Conservation (phyloP, 2,797 vertebrate species). For the Chanos chanos region DNA sequence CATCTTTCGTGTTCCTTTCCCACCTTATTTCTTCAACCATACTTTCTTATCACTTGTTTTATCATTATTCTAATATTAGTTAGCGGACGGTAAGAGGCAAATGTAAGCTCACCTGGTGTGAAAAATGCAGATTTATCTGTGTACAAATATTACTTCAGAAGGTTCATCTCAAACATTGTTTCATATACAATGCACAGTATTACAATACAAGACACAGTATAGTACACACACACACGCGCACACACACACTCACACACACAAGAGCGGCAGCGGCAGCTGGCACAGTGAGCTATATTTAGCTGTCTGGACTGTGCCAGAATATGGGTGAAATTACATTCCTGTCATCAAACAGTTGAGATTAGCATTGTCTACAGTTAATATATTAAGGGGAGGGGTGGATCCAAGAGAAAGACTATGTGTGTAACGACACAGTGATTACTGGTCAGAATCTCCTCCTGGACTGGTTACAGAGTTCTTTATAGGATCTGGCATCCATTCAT, state of each 20-base stretch:
- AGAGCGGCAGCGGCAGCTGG: constrained; percentile 54
- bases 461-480: background rate
- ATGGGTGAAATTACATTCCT: constrained; percentile 57
- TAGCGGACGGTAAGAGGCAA: too few species aligned
- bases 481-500: background rate
- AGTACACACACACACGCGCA: background rate
- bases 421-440: constrained; percentile 16
- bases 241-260: constrained; percentile 8
- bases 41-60: too few species aligned
- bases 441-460: too few species aligned
- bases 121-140: too few species aligned
- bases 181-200: too few species aligned
- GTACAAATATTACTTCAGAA: too few species aligned
- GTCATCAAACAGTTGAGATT: constrained; percentile 57
- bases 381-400: constrained; percentile 48
- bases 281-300: constrained; percentile 59
- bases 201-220: too few species aligned
- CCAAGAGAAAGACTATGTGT: background rate
- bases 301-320: constrained; percentile 27
- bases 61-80: too few species aligned
- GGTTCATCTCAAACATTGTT: too few species aligned
- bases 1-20: too few species aligned
- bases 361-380: constrained; percentile 61
- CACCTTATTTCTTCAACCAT: too few species aligned
- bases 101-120: too few species aligned